Evolutionary conservation across 2,113 vertebrate genomes (phyloP), one percentile per base, ranked within the genome.

Genomic region (Agapornis roseicollis): DNA sequence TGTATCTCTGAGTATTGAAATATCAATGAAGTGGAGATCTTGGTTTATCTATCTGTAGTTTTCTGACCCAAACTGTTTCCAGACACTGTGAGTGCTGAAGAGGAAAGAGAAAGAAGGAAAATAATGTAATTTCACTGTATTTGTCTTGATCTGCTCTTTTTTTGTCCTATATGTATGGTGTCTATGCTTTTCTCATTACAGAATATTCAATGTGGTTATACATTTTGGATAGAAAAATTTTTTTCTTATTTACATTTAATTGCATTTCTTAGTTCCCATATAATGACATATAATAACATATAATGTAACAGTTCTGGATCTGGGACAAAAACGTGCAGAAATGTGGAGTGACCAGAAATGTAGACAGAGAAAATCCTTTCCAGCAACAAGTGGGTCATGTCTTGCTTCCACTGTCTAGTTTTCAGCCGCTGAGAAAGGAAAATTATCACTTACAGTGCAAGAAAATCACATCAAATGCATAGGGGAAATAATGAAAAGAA

Each of bases 381-480:
- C 17, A 73, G 31, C 11, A 78, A 11, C 8, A 29, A 1, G 2
- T 28, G 18, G 9, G n/a, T n/a, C 44, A 7, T 5, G 3, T 33
- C n/a, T 55, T 1, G 1, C 1, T 5, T 13, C 5, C 28, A 15
- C 5, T 22, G 12, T 29, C 7, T 10, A 24, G 4, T 55, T 66
- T 64, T 88, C 33, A 92, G 29, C 8, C 12, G 27, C 24, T 55
- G 13, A 39, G 31, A 69, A 69, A 25, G 44, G 9, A 85, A 29
- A 82, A 50, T 7, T 27, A 19, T 49, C n/a, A 42, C 17, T 27
- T 13, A 71, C 4, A 33, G 10, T 20, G 8, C 37, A 71, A 35
- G 12, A 7, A 53, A 66, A 58, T 18, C 41, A 79, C 28, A 44
- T 3, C 0, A 1, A 19, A 41, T 0, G 0, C 23, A 20, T 16